phyloP scores from a whole-genome alignment of 1,140 invertebrate genomes.

The Telenomus remus region DNA sequence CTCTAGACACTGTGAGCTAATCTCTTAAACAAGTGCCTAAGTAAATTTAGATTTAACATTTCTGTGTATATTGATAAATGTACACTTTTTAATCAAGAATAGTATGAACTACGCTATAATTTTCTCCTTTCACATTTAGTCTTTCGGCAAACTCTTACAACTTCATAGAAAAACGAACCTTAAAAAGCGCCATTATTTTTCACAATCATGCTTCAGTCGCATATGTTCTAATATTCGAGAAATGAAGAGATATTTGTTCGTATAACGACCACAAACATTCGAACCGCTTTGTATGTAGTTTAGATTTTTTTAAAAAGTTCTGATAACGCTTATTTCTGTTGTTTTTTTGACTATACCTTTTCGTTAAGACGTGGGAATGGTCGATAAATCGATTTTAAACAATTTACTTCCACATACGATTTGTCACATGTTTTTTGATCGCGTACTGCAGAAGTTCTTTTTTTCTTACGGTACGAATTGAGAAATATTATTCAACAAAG shows the following conservation, averaged over 20 bases:
- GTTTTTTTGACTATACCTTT: background rate
- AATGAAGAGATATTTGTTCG: conserved; percentile 51
- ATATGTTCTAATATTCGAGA: conserved; percentile 51
- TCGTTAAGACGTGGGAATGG: background rate
- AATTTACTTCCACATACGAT: too few species aligned
- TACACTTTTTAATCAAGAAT: too few species aligned
- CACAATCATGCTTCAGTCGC: conserved; percentile 39
- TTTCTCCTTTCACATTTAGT: conserved; percentile 1
- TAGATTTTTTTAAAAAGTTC: conserved; percentile 5
- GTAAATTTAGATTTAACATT: too few species aligned
- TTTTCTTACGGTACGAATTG: too few species aligned
- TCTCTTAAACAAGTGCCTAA: too few species aligned
- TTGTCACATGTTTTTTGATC: too few species aligned
- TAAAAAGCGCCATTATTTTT: conserved; percentile 36
- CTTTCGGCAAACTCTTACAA: conserved; percentile 3
- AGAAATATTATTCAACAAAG: too few species aligned
- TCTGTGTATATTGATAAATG: too few species aligned
- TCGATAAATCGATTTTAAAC: too few species aligned
- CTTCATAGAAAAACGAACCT: conserved; percentile 9
- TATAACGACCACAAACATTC: conserved; percentile 47
- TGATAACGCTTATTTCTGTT: background rate
- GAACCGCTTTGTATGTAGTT: conserved; percentile 38
- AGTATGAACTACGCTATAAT: too few species aligned
- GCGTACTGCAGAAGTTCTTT: too few species aligned
- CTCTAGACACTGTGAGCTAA: too few species aligned